These are phyloP conservation scores for Takifugu rubripes DNA, from an alignment of 2,797 vertebrate species.

Conservation along the genomic window DNA sequence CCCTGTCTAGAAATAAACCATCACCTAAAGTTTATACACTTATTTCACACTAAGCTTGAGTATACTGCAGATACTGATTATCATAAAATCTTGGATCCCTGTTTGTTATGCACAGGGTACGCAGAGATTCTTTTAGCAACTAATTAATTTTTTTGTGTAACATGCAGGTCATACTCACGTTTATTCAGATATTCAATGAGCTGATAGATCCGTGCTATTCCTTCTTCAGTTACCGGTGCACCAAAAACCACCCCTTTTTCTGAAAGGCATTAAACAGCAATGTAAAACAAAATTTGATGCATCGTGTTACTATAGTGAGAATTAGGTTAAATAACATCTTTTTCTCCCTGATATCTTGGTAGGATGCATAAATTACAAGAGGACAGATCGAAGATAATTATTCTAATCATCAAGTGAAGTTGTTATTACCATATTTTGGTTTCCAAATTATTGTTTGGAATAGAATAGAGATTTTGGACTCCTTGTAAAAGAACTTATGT, in stretches of 20 bases:
- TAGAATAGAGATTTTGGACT: no score
- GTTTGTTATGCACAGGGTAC: no score
- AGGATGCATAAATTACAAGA: no score
- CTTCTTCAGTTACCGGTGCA: constrained; percentile 92
- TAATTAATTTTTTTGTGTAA: not conserved
- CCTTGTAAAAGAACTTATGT: no score
- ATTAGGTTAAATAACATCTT: no score
- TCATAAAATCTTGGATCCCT: no score
- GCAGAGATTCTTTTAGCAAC: not conserved
- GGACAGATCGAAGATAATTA: no score
- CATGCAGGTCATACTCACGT: constrained; percentile 79
- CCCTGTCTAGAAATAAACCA: constrained; percentile 61
- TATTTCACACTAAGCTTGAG: constrained; percentile 22
- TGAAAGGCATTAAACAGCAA: constrained; percentile 53
- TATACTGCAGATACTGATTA: not conserved
- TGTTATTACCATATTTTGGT: no score
- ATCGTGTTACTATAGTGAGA: not conserved
- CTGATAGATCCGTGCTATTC: constrained; percentile 95
- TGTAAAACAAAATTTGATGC: not conserved
- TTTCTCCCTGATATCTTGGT: no score
- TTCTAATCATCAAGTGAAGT: no score
- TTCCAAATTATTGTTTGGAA: no score
- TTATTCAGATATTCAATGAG: constrained; percentile 95
- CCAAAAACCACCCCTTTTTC: constrained; percentile 96
- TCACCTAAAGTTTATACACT: constrained; percentile 54